Evolutionary conservation across 2,113 vertebrate genomes (phyloP), one percentile per base, ranked within the genome.

Genomic region (Nestor notabilis): DNA sequence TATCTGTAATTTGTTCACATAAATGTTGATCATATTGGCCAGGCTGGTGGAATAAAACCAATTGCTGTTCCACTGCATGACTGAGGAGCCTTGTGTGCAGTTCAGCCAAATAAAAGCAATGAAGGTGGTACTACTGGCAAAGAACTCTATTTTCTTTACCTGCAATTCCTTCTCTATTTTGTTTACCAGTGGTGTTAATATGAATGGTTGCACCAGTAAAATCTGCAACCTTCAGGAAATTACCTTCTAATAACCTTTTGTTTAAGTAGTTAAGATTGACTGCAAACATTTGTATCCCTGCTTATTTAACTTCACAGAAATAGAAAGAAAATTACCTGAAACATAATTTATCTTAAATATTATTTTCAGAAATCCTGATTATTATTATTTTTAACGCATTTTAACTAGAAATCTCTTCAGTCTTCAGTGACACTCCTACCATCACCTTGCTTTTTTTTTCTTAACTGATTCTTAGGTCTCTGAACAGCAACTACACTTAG

Each of bases 1-100:
- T 92, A 93, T 31, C 72, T 79, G n/a, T 71, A 87, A 95, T 94
- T 92, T 89, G 72, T 84, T 90, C 91, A 75, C 68, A 77, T 70
- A 83, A 78, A 84, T 19, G 77, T 81, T 89, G 87, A 89, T 89
- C 91, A 79, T 72, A 75, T 82, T 89, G 93, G 61, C 83, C 80
- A 63, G 60, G 46, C 47, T 91, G 52, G 47, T 82, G 69, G 56
- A 82, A 89, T 86, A 79, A 87, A 91, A 41, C 25, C n/a, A 47
- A 61, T 89, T 80, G 53, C 71, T 92, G 58, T 72, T 80, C 65
- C 27, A 60, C 25, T 39, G 43, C 0, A 0, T 27, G 21, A 64
- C 69, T 55, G 47, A 0, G 0, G 47, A 94, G 61, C 47, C 27
- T 46, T 58, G 25, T 18, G 47, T 41, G 33, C 35, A 81, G 64